Evolutionary conservation across 1,140 invertebrate genomes (phyloP).

Genomic region (Ylistrum balloti): DNA sequence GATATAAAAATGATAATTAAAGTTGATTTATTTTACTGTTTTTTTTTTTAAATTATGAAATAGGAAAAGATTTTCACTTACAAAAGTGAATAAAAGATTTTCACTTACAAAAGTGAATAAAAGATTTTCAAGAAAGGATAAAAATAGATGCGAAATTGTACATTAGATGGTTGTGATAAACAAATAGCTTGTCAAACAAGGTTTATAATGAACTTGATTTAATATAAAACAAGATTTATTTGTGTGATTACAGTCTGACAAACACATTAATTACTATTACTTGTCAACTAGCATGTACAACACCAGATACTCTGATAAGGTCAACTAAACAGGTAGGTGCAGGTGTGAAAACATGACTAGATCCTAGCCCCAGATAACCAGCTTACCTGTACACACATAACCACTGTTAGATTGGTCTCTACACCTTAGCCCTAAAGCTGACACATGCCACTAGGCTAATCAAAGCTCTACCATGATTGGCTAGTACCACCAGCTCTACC

Average conservation of each 20-base stretch:
- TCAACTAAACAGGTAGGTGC: neutral
- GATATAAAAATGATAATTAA: too few relatives aligned
- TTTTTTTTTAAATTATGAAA: too few relatives aligned
- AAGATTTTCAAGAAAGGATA: too few relatives aligned
- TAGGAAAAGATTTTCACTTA: too few relatives aligned
- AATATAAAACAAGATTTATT: neutral
- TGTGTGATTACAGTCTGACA: neutral
- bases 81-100: too few relatives aligned
- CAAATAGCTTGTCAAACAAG: slow-evolving; percentile 1
- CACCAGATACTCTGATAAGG: neutral
- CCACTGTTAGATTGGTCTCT: neutral
- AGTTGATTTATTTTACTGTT: too few relatives aligned
- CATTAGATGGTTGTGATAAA: neutral
- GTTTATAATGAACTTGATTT: neutral
- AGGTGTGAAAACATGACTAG: neutral
- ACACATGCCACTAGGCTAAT: neutral
- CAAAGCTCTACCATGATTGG: slow-evolving; percentile 10
- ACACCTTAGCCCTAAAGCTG: neutral
- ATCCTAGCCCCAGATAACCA: neutral
- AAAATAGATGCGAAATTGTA: too few relatives aligned
- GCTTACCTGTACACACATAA: slow-evolving; percentile 23
- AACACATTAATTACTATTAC: slow-evolving; percentile 25
- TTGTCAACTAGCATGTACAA: neutral
- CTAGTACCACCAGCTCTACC: neutral
- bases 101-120: too few relatives aligned